Percentiles rank a stretch among this genome's conserved stretches.
phyloP scores from a whole-genome alignment of 2,888 invertebrate species.

The Nemotelus pantherinus region DNA sequence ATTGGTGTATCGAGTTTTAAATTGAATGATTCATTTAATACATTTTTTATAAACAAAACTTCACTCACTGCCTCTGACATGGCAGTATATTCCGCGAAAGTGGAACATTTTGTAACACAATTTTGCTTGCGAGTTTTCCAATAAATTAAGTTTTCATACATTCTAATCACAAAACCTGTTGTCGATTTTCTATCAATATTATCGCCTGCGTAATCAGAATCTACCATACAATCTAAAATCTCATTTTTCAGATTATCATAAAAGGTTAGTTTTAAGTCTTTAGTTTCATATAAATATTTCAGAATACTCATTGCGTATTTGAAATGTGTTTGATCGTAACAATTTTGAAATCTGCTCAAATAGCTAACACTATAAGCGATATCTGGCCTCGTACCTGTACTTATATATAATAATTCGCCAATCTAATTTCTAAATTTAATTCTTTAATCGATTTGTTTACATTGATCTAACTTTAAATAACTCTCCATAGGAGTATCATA shows the following conservation, averaged over 20 bases:
- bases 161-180: slow-evolving; percentile 58
- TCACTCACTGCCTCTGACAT: slow-evolving; percentile 55
- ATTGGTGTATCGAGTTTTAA: slow-evolving; percentile 52
- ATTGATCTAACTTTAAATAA: too few relatives aligned
- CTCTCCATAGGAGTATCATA: too few relatives aligned
- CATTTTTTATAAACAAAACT: slow-evolving; percentile 50
- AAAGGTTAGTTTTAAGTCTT: too few relatives aligned
- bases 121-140: slow-evolving; percentile 59
- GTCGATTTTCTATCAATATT: slow-evolving; percentile 50
- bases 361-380: too few relatives aligned
- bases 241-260: slow-evolving; percentile 45
- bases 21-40: slow-evolving; percentile 52
- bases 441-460: too few relatives aligned
- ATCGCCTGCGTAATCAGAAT: slow-evolving; percentile 59
- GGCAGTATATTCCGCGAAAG: slow-evolving; percentile 56
- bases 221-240: slow-evolving; percentile 54
- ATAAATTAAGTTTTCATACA: slow-evolving; percentile 56
- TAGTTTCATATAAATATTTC: too few relatives aligned
- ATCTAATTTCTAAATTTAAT: too few relatives aligned
- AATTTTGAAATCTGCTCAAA: too few relatives aligned
- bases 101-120: slow-evolving; percentile 55
- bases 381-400: too few relatives aligned
- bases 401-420: too few relatives aligned
- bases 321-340: too few relatives aligned
- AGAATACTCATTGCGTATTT: too few relatives aligned